These are phyloP conservation scores for Limonius californicus DNA, from an alignment of 1,140 invertebrate genomes.

Conservation along the genomic window DNA sequence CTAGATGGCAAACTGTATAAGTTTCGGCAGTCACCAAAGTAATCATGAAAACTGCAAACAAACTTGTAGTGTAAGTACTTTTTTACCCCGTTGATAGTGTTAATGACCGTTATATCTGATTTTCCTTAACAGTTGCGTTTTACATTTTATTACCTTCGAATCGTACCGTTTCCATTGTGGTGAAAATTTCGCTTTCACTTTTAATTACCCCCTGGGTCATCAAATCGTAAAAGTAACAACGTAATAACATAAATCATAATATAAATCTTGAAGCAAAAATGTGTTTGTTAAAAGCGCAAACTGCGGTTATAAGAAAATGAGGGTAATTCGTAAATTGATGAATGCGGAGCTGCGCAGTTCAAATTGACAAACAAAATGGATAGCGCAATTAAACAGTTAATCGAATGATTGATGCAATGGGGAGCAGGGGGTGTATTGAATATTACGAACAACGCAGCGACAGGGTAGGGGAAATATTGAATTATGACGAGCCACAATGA, in stretches of 20 bases:
- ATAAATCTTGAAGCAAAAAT: constrained; percentile 13
- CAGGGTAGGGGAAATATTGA: constrained; percentile 1
- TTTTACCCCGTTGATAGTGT: no score
- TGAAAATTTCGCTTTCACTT: constrained; percentile 2
- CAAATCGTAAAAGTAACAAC: constrained; percentile 5
- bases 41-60: no score
- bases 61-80: no score
- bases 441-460: not conserved
- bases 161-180: not conserved
- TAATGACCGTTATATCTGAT: not conserved
- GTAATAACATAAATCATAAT: constrained; percentile 18
- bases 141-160: not conserved
- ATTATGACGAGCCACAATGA: constrained; percentile 17
- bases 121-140: not conserved
- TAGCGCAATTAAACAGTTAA: constrained; percentile 42
- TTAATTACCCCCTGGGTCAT: not conserved
- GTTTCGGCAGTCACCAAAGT: no score
- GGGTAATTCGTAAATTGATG: constrained; percentile 36
- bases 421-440: constrained; percentile 2
- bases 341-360: constrained; percentile 32
- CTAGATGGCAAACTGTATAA: no score
- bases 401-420: constrained; percentile 41
- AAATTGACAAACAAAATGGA: constrained; percentile 41
- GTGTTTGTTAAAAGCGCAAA: constrained; percentile 15
- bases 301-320: constrained; percentile 15